phyloP scores from a whole-genome alignment of 2,888 invertebrate genomes.

The Lithophane ornitopus region DNA sequence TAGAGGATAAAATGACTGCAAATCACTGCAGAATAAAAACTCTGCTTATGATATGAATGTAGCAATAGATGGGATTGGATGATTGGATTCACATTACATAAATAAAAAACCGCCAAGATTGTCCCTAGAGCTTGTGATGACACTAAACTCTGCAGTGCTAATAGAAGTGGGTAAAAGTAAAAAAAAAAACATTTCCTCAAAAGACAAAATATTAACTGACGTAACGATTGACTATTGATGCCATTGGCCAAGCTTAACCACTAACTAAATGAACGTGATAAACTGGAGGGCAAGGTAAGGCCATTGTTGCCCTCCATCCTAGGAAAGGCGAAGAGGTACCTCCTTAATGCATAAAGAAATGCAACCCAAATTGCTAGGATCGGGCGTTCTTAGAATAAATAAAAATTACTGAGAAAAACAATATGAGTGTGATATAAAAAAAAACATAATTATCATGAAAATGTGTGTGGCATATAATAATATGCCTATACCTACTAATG shows the following conservation, averaged over 20 bases:
- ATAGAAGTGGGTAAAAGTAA: background rate
- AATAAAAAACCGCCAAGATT: background rate
- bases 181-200: background rate
- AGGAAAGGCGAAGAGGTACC: background rate
- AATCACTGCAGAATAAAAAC: background rate
- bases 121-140: background rate
- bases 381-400: background rate
- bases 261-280: background rate
- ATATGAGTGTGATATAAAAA: background rate
- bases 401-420: background rate
- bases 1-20: background rate
- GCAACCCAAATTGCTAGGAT: background rate
- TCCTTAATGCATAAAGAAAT: background rate
- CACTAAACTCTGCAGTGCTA: no score
- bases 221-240: background rate
- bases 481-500: background rate
- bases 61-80: background rate
- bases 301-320: background rate
- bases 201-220: background rate
- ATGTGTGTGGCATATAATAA: background rate
- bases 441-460: background rate
- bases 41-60: background rate
- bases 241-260: background rate
- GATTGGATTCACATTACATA: background rate
- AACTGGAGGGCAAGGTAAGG: background rate